phyloP scores from a whole-genome alignment of 2,797 vertebrate genomes.

The Nasua narica region DNA sequence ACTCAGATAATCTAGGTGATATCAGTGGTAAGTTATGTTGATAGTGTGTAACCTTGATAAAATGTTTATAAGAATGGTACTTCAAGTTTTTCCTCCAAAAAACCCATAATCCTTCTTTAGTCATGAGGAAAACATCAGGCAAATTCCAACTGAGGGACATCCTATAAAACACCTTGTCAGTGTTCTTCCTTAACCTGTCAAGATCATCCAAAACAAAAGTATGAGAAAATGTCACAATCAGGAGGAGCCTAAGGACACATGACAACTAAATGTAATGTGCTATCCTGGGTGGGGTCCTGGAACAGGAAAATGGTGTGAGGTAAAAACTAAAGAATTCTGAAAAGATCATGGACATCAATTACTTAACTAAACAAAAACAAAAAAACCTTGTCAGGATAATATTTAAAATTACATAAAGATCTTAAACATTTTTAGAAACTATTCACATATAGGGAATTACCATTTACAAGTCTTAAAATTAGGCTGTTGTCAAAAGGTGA shows the following conservation, averaged over 20 bases:
- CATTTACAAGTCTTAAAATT: neutral
- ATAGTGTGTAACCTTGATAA: neutral
- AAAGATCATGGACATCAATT: neutral
- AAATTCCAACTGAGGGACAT: neutral
- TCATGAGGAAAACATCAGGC: neutral
- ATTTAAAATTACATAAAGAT: neutral
- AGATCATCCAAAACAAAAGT: neutral
- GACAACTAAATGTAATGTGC: neutral
- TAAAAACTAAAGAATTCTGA: neutral
- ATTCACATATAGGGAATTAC: neutral
- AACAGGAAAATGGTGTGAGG: neutral
- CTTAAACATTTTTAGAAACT: neutral
- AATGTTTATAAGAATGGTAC: neutral
- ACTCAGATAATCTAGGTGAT: neutral
- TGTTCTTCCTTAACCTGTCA: neutral
- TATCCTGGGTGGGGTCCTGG: neutral
- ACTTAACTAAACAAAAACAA: neutral
- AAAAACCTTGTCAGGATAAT: neutral
- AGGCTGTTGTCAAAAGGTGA: neutral
- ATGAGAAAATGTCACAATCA: neutral
- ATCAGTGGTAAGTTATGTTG: neutral
- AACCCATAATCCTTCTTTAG: neutral
- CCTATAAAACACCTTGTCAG: neutral
- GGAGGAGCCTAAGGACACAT: neutral
- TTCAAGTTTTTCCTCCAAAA: neutral